These are phyloP conservation scores for Pao palembangensis DNA, from an alignment of 2,113 vertebrate species.

Conservation along the genomic window DNA sequence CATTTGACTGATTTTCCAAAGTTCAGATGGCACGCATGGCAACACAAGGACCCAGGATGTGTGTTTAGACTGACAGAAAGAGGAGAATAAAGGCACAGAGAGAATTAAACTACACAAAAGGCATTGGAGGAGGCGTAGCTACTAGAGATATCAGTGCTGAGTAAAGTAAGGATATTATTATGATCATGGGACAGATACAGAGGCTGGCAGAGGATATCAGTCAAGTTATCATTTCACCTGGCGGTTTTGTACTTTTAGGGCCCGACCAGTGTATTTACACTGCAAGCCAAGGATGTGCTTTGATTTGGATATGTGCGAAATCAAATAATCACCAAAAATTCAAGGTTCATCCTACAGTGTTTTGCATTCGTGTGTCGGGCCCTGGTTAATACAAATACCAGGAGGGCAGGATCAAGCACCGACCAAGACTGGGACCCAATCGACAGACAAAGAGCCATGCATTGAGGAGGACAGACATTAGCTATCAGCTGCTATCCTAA, in stretches of 20 bases:
- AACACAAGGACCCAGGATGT: slow-evolving; percentile 31
- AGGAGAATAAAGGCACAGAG: slow-evolving; percentile 21
- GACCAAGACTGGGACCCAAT: slow-evolving; percentile 41
- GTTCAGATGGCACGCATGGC: slow-evolving; percentile 26
- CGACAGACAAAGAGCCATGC: slow-evolving; percentile 59
- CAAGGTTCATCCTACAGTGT: not conserved
- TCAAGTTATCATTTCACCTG: slow-evolving; percentile 26
- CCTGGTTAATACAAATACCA: slow-evolving; percentile 37
- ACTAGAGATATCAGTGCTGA: slow-evolving; percentile 26
- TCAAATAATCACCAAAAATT: not conserved
- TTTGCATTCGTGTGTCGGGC: slow-evolving; percentile 34
- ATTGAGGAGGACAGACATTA: slow-evolving; percentile 44
- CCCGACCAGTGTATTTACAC: not conserved
- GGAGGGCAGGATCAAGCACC: slow-evolving; percentile 42
- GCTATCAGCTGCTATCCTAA: slow-evolving; percentile 42
- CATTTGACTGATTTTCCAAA: not conserved
- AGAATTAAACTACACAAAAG: slow-evolving; percentile 34
- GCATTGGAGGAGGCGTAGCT: slow-evolving; percentile 42
- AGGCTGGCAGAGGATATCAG: slow-evolving; percentile 44
- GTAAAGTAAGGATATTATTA: slow-evolving; percentile 38
- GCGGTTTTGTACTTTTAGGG: slow-evolving; percentile 6
- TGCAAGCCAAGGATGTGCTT: not conserved
- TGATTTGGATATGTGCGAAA: not conserved
- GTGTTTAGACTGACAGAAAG: slow-evolving; percentile 27
- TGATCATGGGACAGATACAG: slow-evolving; percentile 43